A percentile compares a stretch with the other conserved stretches of the same genome.
phyloP scores from a whole-genome alignment of 1,140 invertebrate genomes.

The Nebria ingens region DNA sequence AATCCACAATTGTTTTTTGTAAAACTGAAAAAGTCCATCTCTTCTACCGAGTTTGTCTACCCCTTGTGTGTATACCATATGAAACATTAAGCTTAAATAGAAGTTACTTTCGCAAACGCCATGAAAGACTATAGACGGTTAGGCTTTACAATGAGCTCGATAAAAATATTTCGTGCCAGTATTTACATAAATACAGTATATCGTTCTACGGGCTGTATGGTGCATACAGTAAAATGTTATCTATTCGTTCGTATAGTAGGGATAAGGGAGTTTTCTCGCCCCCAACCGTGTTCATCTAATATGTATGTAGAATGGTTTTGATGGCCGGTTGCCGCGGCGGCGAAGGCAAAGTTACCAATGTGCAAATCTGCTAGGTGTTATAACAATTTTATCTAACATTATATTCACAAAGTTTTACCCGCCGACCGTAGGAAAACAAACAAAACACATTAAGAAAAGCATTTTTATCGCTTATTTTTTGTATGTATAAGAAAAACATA shows the following conservation, averaged over 20 bases:
- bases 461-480: no score
- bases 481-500: no score
- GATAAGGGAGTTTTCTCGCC: not conserved
- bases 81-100: not conserved
- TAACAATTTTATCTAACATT: not conserved
- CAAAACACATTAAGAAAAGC: no score
- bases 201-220: not conserved
- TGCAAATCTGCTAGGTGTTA: not conserved
- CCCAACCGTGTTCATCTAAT: not conserved
- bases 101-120: not conserved
- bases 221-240: not conserved
- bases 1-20: not conserved
- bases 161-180: not conserved
- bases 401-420: not conserved
- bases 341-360: not conserved
- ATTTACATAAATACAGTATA: conserved; percentile 1
- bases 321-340: no score
- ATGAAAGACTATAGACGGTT: not conserved
- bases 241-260: not conserved
- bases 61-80: not conserved
- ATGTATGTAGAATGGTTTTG: not conserved
- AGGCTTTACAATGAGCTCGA: not conserved
- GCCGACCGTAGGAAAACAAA: no score
- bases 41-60: not conserved
- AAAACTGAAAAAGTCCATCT: no score